These are phyloP conservation scores for Lithophane ornitopus DNA, from an alignment of 2,888 invertebrate species.

Conservation along the genomic window DNA sequence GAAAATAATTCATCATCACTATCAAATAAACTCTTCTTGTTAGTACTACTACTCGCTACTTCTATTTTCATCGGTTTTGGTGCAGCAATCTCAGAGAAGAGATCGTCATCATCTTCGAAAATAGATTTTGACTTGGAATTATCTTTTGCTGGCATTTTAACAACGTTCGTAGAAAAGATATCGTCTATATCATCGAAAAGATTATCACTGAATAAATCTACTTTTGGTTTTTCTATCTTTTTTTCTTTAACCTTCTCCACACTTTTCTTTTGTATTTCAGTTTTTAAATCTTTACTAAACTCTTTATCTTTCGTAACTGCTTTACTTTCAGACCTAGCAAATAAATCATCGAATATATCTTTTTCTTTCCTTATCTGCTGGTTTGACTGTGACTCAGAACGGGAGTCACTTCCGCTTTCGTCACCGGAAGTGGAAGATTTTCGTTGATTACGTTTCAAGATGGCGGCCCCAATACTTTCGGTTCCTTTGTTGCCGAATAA, in stretches of 20 bases:
- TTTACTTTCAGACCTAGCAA: constrained; percentile 75
- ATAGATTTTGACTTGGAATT: constrained; percentile 71
- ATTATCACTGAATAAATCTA: constrained; percentile 84
- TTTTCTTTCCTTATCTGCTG: constrained; percentile 69
- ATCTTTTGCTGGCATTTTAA: constrained; percentile 69
- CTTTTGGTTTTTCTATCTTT: constrained; percentile 68
- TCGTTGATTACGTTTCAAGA: constrained; percentile 80
- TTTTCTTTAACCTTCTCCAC: constrained; percentile 54
- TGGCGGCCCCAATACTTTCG: constrained; percentile 85
- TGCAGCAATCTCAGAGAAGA: constrained; percentile 79
- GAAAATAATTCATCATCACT: constrained; percentile 76
- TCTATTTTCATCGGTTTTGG: constrained; percentile 59
- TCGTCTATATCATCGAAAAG: constrained; percentile 88
- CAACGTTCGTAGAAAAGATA: constrained; percentile 81
- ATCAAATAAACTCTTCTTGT: constrained; percentile 72
- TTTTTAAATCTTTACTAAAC: constrained; percentile 48
- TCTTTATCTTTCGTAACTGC: constrained; percentile 55
- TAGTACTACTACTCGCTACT: constrained; percentile 50
- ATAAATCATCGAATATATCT: constrained; percentile 83
- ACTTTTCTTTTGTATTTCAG: constrained; percentile 53
- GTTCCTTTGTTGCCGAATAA: constrained; percentile 88
- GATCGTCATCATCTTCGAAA: constrained; percentile 82
- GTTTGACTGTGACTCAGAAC: constrained; percentile 40
- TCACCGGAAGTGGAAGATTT: constrained; percentile 79
- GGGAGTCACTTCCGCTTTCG: constrained; percentile 69